Evolutionary conservation across 2,797 vertebrate genomes (phyloP).

Genomic region (Anableps anableps): DNA sequence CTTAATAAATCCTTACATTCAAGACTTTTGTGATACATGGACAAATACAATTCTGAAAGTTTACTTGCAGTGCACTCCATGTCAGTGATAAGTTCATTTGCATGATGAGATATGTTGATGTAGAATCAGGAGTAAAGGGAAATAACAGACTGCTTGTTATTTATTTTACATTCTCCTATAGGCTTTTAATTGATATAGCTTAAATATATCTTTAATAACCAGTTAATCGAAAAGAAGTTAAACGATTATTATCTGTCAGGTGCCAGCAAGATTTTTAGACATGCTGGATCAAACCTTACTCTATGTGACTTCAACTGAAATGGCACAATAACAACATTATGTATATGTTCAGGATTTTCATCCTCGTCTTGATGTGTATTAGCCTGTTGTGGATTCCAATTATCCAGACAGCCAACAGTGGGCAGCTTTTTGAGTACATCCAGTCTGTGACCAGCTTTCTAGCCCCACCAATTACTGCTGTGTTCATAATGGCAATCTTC

Average conservation of each 20-base stretch:
- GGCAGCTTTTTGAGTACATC: constrained; percentile 94
- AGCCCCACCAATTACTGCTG: constrained; percentile 90
- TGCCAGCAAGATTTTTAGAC: not conserved
- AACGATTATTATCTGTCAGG: not conserved
- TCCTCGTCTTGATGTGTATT: constrained; percentile 86
- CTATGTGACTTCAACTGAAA: not conserved
- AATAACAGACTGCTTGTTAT: not conserved
- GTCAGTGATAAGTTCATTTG: not conserved
- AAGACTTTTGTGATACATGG: not conserved
- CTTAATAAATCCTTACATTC: not conserved
- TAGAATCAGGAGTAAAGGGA: not conserved
- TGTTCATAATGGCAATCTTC: constrained; percentile 95
- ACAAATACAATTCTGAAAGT: not conserved
- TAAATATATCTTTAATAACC: not conserved
- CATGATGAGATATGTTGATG: not conserved
- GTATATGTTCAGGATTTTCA: constrained; percentile 84
- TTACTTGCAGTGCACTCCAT: not conserved
- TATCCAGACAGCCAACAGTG: constrained; percentile 91
- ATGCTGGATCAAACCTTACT: not conserved
- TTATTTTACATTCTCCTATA: not conserved
- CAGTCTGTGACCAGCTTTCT: constrained; percentile 93
- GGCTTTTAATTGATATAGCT: not conserved
- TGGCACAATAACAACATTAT: not conserved
- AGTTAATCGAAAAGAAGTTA: not conserved
- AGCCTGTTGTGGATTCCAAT: constrained; percentile 96